Base-by-base conservation (phyloP, 2,888 invertebrate species). In the Drosophila pullipes region DNA sequence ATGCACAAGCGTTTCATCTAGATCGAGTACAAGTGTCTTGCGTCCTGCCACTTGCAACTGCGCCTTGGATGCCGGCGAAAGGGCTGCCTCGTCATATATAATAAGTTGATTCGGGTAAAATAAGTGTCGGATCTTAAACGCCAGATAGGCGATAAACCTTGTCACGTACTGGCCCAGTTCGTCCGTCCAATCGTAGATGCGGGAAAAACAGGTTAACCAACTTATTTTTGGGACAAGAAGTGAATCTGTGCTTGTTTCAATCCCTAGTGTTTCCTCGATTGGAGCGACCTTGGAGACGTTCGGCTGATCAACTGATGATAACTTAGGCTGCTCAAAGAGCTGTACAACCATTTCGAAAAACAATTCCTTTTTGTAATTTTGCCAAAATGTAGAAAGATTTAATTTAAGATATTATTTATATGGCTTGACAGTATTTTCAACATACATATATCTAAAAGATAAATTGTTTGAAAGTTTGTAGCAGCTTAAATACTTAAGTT, bases 1-100 rank as follows among this genome's bases (percentile, higher is more conserved):
- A 33, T 86, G 86, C 6, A 86, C 70, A 10, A 86, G 76, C 0
- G 86, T 86, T 59, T 86, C 86, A 35, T 86, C 86, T n/a, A 86
- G 54, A 68, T 86, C 86, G 0, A 86, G 66, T 1, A 86, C 60
- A 2, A 86, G 53, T 0, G 75, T 82, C 59, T 86, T 86, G 1
- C 89, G 77, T 0, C 39, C 18, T 7, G 76, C 68, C 0, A 1
- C 4, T 10, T 41, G 25, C n/a, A 85, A 49, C 1, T 28, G 59
- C 0, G 3, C 10, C 6, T 4, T 9, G 4, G 65, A 41, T 7
- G 22, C 67, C 1, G 2, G 5, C 1, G 88, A 85, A 0, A 78
- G 35, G 0, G 82, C 52, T 5, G 61, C 61, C 28, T 85, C 82
- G 3, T 30, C 25, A 22, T 79, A 85, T 7, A 7, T 5, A 10